These are phyloP conservation scores for Calidris pugnax DNA, from an alignment of 2,113 vertebrate species.

Conservation along the genomic window DNA sequence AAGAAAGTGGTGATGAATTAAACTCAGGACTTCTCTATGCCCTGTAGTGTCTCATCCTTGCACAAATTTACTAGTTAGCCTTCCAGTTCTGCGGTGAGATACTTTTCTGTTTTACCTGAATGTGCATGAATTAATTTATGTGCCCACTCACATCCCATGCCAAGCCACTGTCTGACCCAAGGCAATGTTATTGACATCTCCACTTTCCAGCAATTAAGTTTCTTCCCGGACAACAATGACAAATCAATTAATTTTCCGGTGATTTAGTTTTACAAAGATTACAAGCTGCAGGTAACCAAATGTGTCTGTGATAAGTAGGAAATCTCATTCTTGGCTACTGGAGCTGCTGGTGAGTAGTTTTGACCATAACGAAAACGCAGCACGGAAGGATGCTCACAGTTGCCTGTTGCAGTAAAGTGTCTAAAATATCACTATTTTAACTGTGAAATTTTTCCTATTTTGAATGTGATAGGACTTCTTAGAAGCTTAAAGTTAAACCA, in stretches of 20 bases:
- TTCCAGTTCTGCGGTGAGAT: background rate
- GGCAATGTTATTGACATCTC: slow-evolving; percentile 14
- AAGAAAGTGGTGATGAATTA: background rate
- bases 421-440: background rate
- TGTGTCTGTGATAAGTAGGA: background rate
- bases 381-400: background rate
- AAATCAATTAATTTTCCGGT: slow-evolving; percentile 49
- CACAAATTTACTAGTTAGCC: background rate
- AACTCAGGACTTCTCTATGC: background rate
- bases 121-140: background rate
- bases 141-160: background rate
- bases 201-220: slow-evolving; percentile 18
- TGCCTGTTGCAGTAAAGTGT: background rate
- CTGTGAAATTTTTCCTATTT: background rate
- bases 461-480: background rate
- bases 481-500: background rate
- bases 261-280: slow-evolving; percentile 20
- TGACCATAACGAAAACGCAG: background rate
- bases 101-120: background rate
- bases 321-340: background rate
- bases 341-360: background rate
- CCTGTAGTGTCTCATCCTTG: background rate
- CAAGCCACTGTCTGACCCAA: slow-evolving; percentile 31
- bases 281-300: background rate
- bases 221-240: background rate